phyloP scores from a whole-genome alignment of 2,888 invertebrate genomes.

The Heliconius erato region DNA sequence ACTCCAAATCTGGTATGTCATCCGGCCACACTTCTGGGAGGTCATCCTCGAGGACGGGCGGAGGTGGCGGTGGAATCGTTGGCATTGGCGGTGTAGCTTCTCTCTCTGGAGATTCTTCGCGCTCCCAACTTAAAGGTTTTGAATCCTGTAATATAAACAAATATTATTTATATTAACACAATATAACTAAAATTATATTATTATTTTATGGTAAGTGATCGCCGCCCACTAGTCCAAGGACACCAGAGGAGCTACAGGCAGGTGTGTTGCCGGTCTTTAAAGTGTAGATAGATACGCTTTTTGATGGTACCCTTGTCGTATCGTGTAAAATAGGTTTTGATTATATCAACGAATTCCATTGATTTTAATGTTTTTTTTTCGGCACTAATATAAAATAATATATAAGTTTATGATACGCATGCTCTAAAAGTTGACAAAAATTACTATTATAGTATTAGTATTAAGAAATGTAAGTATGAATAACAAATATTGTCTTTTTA shows the following conservation, averaged over 20 bases:
- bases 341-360: neutral
- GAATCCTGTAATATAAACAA: slow-evolving; percentile 65
- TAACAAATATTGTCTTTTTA: neutral
- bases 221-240: no score
- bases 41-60: slow-evolving; percentile 83
- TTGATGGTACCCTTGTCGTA: no score
- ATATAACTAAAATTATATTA: no score
- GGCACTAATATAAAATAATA: neutral
- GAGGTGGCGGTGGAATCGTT: slow-evolving; percentile 91
- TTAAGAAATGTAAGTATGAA: neutral
- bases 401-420: neutral
- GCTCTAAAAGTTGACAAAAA: neutral
- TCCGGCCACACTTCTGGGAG: slow-evolving; percentile 66
- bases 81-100: slow-evolving; percentile 92
- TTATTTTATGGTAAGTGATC: no score
- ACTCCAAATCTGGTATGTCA: slow-evolving; percentile 54
- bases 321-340: neutral
- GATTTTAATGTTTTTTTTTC: neutral
- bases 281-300: no score
- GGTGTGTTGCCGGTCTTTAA: no score
- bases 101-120: slow-evolving; percentile 69
- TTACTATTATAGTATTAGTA: neutral
- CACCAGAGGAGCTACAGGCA: no score
- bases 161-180: neutral
- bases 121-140: slow-evolving; percentile 72